These are phyloP conservation scores for Camponotus fellah DNA, from an alignment of 2,888 invertebrate genomes.

Conservation along the genomic window DNA sequence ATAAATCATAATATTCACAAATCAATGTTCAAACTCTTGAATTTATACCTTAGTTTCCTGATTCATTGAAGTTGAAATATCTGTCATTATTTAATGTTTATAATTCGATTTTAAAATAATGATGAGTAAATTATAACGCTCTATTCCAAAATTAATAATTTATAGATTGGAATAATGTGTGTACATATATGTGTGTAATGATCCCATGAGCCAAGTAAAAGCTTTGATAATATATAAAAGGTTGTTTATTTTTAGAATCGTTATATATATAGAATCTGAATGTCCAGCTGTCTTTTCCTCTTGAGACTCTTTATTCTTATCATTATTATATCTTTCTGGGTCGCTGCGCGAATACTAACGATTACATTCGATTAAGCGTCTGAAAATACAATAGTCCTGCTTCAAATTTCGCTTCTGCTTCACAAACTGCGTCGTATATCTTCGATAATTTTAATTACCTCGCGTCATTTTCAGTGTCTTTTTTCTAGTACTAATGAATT, in stretches of 20 bases:
- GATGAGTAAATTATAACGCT: neutral
- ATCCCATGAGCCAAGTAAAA: neutral
- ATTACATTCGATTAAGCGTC: constrained; percentile 25
- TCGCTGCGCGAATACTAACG: neutral
- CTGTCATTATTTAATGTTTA: neutral
- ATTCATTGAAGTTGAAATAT: neutral
- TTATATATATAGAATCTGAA: neutral
- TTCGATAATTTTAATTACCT: constrained; percentile 30
- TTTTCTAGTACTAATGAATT: constrained; percentile 13
- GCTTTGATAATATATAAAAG: neutral
- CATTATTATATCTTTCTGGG: constrained; percentile 28
- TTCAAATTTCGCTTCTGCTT: constrained; percentile 37
- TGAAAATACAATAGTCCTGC: constrained; percentile 4
- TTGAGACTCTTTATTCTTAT: constrained; percentile 20
- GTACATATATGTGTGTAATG: neutral
- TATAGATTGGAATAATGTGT: neutral
- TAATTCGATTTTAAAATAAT: neutral
- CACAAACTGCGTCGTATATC: neutral
- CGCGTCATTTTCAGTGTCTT: constrained; percentile 3
- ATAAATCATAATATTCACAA: neutral
- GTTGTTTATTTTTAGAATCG: constrained; percentile 1
- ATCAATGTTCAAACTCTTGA: neutral
- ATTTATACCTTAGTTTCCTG: neutral
- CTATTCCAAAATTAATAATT: neutral
- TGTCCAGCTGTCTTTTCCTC: neutral